Percentiles rank a stretch among this genome's conserved stretches.
Evolutionary conservation across 2,113 vertebrate genomes (phyloP).

Genomic region (Uria aalge): DNA sequence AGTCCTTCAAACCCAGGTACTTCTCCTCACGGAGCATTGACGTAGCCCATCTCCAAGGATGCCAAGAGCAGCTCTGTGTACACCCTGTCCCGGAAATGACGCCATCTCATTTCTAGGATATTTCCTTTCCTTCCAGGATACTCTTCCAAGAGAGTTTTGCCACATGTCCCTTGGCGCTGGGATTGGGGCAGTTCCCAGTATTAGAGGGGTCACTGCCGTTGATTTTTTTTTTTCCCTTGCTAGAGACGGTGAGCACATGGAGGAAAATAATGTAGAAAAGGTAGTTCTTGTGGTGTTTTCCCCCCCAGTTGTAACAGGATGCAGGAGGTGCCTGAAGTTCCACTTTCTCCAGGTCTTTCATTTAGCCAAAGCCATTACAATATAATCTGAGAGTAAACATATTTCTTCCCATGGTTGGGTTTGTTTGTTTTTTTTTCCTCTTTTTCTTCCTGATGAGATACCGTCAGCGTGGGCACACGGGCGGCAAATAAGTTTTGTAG

Average conservation of each 20-base stretch:
- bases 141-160: neutral
- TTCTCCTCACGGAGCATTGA: neutral
- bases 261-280: neutral
- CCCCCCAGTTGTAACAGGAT: neutral
- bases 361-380: neutral
- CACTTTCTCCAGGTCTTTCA: neutral
- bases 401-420: neutral
- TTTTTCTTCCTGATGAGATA: neutral
- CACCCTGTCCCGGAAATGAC: neutral
- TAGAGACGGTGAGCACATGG: neutral
- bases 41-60: accelerated
- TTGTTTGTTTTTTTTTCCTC: neutral
- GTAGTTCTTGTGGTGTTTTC: neutral
- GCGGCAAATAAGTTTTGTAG: neutral
- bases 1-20: neutral
- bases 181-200: neutral
- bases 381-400: neutral
- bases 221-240: neutral
- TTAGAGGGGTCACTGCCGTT: neutral
- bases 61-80: neutral
- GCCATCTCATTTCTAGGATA: neutral
- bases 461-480: neutral
- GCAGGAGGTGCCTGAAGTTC: neutral
- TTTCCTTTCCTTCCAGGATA: neutral
- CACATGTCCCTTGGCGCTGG: neutral